Percentiles rank a stretch among this genome's conserved stretches.
Evolutionary conservation across 2,888 invertebrate genomes (phyloP).

Genomic region (Galerucella nymphaeae): DNA sequence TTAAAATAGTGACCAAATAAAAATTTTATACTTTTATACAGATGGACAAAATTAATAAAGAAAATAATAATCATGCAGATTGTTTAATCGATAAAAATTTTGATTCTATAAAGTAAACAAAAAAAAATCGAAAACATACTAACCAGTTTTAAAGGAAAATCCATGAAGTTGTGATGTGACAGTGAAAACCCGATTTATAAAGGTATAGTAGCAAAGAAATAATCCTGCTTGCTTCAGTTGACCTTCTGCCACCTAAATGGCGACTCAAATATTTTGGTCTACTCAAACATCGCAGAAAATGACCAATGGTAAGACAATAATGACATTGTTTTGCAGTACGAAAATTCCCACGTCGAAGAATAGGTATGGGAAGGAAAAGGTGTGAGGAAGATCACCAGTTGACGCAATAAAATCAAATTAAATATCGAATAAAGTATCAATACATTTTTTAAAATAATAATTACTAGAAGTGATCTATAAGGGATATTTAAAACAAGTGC

Average conservation of each 20-base stretch:
- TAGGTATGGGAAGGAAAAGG: constrained; percentile 11
- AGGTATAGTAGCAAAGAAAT: constrained; percentile 55
- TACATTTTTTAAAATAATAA: neutral
- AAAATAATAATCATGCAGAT: neutral
- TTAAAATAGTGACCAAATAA: neutral
- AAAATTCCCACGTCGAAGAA: constrained; percentile 38
- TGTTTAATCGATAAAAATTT: neutral
- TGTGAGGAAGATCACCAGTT: neutral
- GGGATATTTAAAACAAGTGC: constrained; percentile 27
- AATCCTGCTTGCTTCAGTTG: constrained; percentile 60
- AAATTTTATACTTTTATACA: neutral
- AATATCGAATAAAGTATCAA: too few species aligned
- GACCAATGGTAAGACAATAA: constrained; percentile 59
- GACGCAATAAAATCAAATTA: too few species aligned
- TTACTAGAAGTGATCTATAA: constrained; percentile 9
- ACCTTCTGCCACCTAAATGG: constrained; percentile 52
- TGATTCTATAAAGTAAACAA: constrained; percentile 8
- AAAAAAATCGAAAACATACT: constrained; percentile 48
- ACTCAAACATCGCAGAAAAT: constrained; percentile 53
- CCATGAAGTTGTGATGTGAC: constrained; percentile 55
- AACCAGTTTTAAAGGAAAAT: constrained; percentile 59
- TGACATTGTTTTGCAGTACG: constrained; percentile 55
- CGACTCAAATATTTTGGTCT: constrained; percentile 43
- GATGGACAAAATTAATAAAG: neutral
- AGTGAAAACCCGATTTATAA: constrained; percentile 52